Evolutionary conservation across 2,888 invertebrate genomes (phyloP).

Genomic region (Drosophila mimica): DNA sequence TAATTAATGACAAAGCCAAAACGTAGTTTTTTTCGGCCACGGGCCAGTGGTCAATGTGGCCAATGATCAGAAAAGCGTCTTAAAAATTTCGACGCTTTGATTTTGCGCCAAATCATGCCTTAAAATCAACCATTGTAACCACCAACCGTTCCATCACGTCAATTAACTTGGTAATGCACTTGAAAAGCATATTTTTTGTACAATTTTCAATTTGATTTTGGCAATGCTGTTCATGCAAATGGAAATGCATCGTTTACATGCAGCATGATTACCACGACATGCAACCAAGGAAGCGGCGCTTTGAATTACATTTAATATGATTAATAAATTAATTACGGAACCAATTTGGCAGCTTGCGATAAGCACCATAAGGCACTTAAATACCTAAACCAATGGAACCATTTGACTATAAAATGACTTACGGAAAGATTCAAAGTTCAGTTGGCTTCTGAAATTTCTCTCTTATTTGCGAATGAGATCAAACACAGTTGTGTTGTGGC

Average conservation of each 20-base stretch:
- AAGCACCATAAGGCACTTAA: background rate
- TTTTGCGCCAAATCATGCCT: constrained; percentile 77
- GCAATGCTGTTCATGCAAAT: constrained; percentile 44
- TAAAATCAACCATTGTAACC: constrained; percentile 72
- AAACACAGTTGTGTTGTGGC: background rate
- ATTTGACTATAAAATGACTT: constrained; percentile 5
- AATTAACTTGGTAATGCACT: constrained; percentile 56
- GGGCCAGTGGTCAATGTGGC: constrained; percentile 65
- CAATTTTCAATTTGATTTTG: background rate
- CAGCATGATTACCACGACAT: constrained; percentile 23
- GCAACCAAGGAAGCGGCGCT: constrained; percentile 39
- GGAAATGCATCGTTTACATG: constrained; percentile 39
- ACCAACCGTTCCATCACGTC: constrained; percentile 53
- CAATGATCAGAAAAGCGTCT: constrained; percentile 74
- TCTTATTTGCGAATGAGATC: background rate
- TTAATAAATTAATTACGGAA: constrained; percentile 49
- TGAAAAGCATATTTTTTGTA: constrained; percentile 24
- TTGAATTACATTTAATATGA: constrained; percentile 24
- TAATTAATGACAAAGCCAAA: constrained; percentile 54
- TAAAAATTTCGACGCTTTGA: constrained; percentile 57
- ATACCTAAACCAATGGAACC: background rate
- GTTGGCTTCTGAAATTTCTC: constrained; percentile 6
- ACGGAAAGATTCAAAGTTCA: constrained; percentile 1
- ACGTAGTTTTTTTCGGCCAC: constrained; percentile 20
- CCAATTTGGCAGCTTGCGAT: constrained; percentile 23